A percentile compares a stretch with the other conserved stretches of the same genome.
These are phyloP conservation scores for Luperina nickerlii DNA, from an alignment of 2,888 invertebrate genomes.

Conservation along the genomic window DNA sequence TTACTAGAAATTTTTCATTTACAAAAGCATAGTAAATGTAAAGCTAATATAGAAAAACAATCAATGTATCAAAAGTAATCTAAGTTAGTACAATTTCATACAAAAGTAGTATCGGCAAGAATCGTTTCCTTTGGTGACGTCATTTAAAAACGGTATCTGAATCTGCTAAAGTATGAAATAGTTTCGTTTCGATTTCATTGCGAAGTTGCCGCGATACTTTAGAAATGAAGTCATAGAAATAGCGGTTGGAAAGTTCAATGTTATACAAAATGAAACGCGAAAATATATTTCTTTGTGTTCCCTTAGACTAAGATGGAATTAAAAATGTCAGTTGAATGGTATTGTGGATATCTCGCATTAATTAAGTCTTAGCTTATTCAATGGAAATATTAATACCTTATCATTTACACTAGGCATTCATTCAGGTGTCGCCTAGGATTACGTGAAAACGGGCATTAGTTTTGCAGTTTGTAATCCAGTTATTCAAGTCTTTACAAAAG, in stretches of 20 bases:
- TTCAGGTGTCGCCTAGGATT: background rate
- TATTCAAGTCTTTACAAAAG: conserved; percentile 12
- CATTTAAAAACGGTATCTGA: conserved; percentile 23
- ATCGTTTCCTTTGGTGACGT: conserved; percentile 19
- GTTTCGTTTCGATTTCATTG: conserved; percentile 31
- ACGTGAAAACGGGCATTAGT: background rate
- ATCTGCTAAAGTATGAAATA: conserved; percentile 23
- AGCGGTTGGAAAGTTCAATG: conserved; percentile 18
- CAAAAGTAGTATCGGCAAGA: conserved; percentile 46
- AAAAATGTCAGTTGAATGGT: conserved; percentile 1
- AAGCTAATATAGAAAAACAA: conserved; percentile 47
- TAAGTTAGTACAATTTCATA: conserved; percentile 50
- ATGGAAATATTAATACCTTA: conserved; percentile 36
- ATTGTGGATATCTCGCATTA: conserved; percentile 32
- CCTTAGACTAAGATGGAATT: conserved; percentile 12
- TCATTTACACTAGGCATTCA: background rate
- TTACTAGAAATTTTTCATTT: conserved; percentile 46
- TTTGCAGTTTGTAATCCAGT: conserved; percentile 4
- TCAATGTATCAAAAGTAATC: conserved; percentile 52
- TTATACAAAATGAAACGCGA: conserved; percentile 34
- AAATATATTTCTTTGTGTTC: conserved; percentile 12
- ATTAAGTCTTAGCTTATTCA: conserved; percentile 53
- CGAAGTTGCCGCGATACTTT: conserved; percentile 26
- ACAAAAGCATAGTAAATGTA: conserved; percentile 39
- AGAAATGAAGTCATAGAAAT: conserved; percentile 35